phyloP scores from a whole-genome alignment of 2,888 invertebrate genomes.

The Drosophila anomelani region DNA sequence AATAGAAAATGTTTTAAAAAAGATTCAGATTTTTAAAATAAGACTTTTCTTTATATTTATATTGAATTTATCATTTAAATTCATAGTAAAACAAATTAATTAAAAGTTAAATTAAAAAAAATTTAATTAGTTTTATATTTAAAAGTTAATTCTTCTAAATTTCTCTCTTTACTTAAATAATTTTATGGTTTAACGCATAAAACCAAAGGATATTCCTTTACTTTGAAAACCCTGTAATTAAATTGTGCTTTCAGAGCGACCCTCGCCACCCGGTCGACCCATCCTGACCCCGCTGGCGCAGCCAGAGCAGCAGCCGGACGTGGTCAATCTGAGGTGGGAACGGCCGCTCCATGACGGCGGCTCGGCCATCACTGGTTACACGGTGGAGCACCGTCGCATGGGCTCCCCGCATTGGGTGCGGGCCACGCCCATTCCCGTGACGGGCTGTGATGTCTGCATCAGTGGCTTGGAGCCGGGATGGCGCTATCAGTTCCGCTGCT shows the following conservation, averaged over 20 bases:
- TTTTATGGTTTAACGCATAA: background rate
- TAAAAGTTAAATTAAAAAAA: background rate
- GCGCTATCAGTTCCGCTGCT: conserved; percentile 95
- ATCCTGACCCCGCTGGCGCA: conserved; percentile 90
- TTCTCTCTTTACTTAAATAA: no score
- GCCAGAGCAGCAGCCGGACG: conserved; percentile 91
- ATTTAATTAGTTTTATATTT: background rate
- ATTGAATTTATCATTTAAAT: no score
- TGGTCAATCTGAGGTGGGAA: conserved; percentile 93
- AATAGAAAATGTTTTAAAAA: no score
- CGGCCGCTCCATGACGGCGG: conserved; percentile 94
- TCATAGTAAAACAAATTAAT: no score
- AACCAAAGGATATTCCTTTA: no score
- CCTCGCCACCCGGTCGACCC: conserved; percentile 93
- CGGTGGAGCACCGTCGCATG: conserved; percentile 90
- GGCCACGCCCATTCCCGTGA: conserved; percentile 90
- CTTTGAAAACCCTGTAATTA: conserved; percentile 2
- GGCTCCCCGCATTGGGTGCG: conserved; percentile 94
- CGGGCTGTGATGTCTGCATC: conserved; percentile 90
- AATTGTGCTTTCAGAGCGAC: conserved; percentile 86
- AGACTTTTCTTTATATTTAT: no score
- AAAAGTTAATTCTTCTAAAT: background rate
- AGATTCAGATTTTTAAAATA: no score
- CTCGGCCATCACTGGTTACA: conserved; percentile 92
- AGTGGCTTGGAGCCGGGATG: conserved; percentile 94